These are phyloP conservation scores for Pantherophis guttatus DNA, from an alignment of 2,113 vertebrate species.

Conservation along the genomic window DNA sequence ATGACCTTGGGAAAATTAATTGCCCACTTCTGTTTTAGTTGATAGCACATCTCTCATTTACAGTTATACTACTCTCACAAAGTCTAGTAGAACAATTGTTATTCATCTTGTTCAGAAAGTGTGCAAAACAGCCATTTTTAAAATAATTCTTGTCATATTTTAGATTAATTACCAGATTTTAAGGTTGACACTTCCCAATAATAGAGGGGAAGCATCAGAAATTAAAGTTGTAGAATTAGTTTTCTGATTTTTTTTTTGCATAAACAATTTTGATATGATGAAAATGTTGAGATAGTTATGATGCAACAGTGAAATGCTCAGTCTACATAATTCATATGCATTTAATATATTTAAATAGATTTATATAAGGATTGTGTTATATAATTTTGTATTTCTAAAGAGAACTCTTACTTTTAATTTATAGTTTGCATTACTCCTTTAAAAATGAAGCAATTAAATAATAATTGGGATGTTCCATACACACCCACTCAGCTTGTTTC, in stretches of 20 bases:
- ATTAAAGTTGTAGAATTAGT: background rate
- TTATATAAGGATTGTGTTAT: background rate
- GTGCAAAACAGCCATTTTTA: background rate
- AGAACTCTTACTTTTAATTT: background rate
- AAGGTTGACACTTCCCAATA: background rate
- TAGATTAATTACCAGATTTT: background rate
- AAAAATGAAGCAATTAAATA: conserved; percentile 2
- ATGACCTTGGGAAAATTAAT: no score
- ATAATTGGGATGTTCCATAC: background rate
- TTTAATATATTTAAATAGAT: background rate
- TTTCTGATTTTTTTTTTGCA: conserved; percentile 34
- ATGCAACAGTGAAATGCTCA: background rate
- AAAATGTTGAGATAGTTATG: conserved; percentile 24
- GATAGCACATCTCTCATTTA: background rate
- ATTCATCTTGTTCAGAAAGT: background rate
- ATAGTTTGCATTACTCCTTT: background rate
- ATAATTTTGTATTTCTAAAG: background rate
- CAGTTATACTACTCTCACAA: background rate
- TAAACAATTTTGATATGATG: conserved; percentile 13
- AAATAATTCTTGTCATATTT: background rate
- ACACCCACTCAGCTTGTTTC: background rate
- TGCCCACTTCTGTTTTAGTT: background rate
- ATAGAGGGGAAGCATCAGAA: background rate
- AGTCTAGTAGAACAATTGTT: background rate
- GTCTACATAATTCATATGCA: background rate